Base-by-base conservation (phyloP, 2,888 invertebrate species). In the Xestia c-nigrum region DNA sequence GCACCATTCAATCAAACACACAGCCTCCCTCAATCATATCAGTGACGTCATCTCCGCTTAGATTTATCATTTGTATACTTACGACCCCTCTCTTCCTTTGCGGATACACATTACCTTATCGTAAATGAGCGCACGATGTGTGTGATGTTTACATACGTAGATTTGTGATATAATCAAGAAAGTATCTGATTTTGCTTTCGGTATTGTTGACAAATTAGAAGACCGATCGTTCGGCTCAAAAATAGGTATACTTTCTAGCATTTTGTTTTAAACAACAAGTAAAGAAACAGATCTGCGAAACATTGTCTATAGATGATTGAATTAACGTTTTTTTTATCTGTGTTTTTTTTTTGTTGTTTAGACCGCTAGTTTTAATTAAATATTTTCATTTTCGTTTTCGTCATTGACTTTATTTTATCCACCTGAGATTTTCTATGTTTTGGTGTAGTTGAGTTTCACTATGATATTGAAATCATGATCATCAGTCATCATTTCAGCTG, bases 41-140 rank as follows among this genome's bases (percentile, higher is more conserved):
- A 55, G 85, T 64, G 70, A 81, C 77, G 74, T 76, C 74, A 85
- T 76, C 74, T 59, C 64, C 19, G 50, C 67, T 64, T 61, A 72
- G 70, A 85, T 81, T 74, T 73, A 83, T 83, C 83, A 85, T 83
- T 82, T 68, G 70, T 85, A 74, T 83, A 85, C 76, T 70, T 81
- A 76, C 21, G 59, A 61, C 31, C 61, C 59, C 38, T 31, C 21
- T 66, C 64, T 68, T 68, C 47, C 63, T 57, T 31, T 81, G 69
- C 70, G 66, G 74, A 84, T 85, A 65, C 59, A 57, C 71, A 81
- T 85, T 87, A 85, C 85, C 85, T 81, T 87, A 85, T 85, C 87
- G 68, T 69, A 47, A 87, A 85, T 69, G 75, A 69, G 73, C 43
- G 31, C 57, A 50, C 50, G 74, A 72, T 85, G 74, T 75, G 12